A percentile compares a stretch with the other conserved stretches of the same genome.
These are phyloP conservation scores for Fregata magnificens DNA, from an alignment of 2,113 vertebrate species.

Conservation along the genomic window DNA sequence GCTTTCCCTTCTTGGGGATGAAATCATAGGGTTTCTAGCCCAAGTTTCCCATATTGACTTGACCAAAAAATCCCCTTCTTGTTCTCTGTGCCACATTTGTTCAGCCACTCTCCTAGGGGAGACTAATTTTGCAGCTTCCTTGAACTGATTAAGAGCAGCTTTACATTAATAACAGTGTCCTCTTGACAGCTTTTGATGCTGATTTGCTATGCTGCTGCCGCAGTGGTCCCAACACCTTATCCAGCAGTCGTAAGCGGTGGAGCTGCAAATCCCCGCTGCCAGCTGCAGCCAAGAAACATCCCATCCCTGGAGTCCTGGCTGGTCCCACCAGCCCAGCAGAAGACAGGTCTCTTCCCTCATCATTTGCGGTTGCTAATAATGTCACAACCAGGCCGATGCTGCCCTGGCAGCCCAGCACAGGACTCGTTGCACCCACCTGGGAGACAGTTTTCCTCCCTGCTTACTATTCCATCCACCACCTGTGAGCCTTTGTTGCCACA, in stretches of 20 bases:
- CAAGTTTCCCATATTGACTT: background rate
- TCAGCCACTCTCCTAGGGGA: background rate
- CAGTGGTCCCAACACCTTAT: background rate
- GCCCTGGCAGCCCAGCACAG: background rate
- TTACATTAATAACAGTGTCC: background rate
- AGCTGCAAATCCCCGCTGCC: background rate
- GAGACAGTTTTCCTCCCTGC: background rate
- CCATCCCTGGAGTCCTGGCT: background rate
- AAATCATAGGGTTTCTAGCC: background rate
- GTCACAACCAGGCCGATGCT: background rate
- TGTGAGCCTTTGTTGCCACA: background rate
- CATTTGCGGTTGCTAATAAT: background rate
- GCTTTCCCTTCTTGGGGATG: background rate
- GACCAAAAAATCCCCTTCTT: background rate
- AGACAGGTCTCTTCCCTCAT: background rate
- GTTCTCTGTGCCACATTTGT: background rate
- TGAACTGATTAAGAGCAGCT: background rate
- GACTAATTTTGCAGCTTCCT: background rate
- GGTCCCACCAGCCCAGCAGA: background rate
- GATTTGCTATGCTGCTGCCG: background rate
- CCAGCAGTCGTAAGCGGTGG: accelerated
- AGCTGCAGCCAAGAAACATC: accelerated
- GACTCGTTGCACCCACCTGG: background rate
- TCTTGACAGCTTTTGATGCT: background rate
- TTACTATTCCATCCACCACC: background rate